Conservation (phyloP, 2,888 invertebrate genomes). For the Seira ritae region DNA sequence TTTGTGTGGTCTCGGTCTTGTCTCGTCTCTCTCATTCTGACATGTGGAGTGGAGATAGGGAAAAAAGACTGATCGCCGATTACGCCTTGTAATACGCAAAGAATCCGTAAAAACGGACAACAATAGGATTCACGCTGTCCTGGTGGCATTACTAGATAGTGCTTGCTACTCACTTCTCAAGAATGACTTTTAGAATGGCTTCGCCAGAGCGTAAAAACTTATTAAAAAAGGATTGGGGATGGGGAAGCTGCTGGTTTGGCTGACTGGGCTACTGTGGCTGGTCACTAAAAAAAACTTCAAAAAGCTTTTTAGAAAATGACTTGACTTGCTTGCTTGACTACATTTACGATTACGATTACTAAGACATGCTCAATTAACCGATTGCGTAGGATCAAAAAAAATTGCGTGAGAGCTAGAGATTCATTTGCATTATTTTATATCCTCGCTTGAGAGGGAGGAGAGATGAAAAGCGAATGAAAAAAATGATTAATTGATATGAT, state of each 20-base stretch:
- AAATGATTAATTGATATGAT: no score
- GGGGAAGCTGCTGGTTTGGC: neutral
- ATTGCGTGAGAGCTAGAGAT: no score
- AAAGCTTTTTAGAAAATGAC: no score
- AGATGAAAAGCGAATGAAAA: no score
- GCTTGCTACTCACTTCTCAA: neutral
- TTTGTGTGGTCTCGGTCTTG: slow-evolving; percentile 40
- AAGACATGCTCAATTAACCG: no score
- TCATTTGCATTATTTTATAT: no score
- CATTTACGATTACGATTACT: no score
- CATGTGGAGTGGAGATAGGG: neutral
- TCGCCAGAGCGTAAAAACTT: slow-evolving; percentile 15
- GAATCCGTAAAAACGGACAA: slow-evolving; percentile 41
- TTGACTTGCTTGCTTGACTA: no score
- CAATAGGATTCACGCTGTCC: slow-evolving; percentile 38
- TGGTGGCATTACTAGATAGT: slow-evolving; percentile 16
- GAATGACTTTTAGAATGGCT: neutral
- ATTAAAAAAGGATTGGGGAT: neutral
- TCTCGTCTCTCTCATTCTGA: no score
- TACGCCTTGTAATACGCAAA: slow-evolving; percentile 13
- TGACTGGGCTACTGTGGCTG: neutral
- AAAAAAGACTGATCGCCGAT: neutral
- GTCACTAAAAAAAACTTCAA: no score
- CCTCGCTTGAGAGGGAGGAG: no score
- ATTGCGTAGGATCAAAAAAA: no score